Base-by-base conservation (phyloP, 2,888 invertebrate genomes). In the Ctena decussata region DNA sequence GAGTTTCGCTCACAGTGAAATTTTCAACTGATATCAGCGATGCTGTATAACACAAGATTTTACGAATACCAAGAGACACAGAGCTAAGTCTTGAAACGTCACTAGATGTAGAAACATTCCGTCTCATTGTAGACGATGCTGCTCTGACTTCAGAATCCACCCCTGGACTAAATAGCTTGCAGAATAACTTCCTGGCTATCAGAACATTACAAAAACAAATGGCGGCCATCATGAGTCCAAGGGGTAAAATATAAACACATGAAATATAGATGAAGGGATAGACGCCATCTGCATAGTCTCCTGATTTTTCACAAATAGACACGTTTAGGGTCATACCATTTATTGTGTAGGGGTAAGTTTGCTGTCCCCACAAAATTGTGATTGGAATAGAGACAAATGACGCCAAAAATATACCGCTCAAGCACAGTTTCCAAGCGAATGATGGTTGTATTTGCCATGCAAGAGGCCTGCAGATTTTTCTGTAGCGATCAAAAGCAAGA, bases 401-500 rank as follows among this genome's bases (percentile, higher is more conserved):
- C 0, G 88, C 65, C 5, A 84, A 32, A 2, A 77, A 37, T 5
- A 83, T 53, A 0, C 77, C 72, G 3, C 21, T 35, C 0, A 72
- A 5, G 73, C 85, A 84, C 32, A 88, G 27, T 46, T 80, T 83
- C 21, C 53, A n/a, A 2, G 85, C 83, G 30, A 76, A 32, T 0
- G 83, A 78, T 27, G 83, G 74, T 30, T 81, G 85, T 30, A 88
- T 77, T 49, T 88, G 88, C 81, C 85, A 82, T 12, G 32, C 76
- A 0, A 88, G 74, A 1, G 88, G 79, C 24, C 60, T 72, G 32
- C 88, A 84, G 12, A 88, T 78, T 49, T 88, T 88, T 44, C 84
- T 75, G 49, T 88, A 49, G 35, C 88, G 69, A 32, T 88, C 88
- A 53, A 85, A 83, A 5, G 88, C 83, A 57, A 88, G 65, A 1